phyloP scores from a whole-genome alignment of 2,797 vertebrate genomes.

The Aphelocoma californica region DNA sequence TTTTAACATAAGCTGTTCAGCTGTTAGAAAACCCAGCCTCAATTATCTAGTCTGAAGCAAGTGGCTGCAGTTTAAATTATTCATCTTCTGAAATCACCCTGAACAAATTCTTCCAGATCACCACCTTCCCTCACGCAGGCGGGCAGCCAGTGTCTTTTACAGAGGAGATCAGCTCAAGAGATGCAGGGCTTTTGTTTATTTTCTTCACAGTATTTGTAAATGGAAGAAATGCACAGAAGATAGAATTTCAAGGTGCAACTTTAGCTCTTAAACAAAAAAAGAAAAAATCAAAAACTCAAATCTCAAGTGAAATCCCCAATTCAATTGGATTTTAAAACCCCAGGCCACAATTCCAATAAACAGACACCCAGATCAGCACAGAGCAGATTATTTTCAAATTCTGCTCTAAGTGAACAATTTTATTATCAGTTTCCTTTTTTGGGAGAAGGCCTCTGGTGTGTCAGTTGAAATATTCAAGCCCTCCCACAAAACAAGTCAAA shows the following conservation, averaged over 20 bases:
- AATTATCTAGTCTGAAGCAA: constrained; percentile 20
- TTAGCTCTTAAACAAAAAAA: neutral
- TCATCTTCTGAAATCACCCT: constrained; percentile 19
- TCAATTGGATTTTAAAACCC: neutral
- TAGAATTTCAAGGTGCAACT: neutral
- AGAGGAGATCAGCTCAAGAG: neutral
- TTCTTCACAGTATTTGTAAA: neutral
- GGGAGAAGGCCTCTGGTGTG: neutral
- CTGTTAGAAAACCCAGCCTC: neutral
- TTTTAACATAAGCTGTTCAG: neutral
- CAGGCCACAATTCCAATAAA: neutral
- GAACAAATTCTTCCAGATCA: constrained; percentile 27
- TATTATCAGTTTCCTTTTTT: neutral
- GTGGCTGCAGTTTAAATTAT: neutral
- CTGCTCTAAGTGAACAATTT: neutral
- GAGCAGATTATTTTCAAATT: neutral
- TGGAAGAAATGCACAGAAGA: neutral
- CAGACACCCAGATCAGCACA: neutral
- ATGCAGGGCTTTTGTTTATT: neutral
- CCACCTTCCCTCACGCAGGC: neutral
- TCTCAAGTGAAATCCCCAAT: neutral
- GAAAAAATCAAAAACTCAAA: neutral
- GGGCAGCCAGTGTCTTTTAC: neutral
- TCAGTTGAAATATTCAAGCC: neutral
- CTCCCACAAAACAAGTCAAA: constrained; percentile 49